These are phyloP conservation scores for Neocrepidodera transversa DNA, from an alignment of 2,888 invertebrate genomes.

Conservation along the genomic window DNA sequence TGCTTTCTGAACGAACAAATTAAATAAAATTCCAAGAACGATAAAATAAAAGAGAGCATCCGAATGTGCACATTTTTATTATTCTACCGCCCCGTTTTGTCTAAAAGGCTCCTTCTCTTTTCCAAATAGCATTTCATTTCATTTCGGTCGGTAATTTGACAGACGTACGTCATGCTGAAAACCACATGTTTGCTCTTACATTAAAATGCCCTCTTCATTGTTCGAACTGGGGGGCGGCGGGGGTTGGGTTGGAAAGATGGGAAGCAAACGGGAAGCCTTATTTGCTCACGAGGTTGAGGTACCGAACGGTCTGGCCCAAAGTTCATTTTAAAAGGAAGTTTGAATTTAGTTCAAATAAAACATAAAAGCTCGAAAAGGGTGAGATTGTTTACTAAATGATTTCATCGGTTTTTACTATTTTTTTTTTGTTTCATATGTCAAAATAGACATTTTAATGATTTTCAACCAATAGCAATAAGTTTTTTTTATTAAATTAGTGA, in stretches of 20 bases:
- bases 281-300: slow-evolving; percentile 24
- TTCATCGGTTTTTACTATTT: no score
- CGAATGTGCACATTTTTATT: slow-evolving; percentile 20
- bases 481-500: no score
- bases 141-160: slow-evolving; percentile 25
- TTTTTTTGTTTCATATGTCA: no score
- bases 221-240: slow-evolving; percentile 15
- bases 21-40: slow-evolving; percentile 24
- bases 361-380: not conserved
- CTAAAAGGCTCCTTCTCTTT: slow-evolving; percentile 25
- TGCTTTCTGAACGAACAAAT: slow-evolving; percentile 6
- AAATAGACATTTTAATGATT: no score
- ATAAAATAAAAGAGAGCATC: slow-evolving; percentile 28
- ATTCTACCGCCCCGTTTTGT: slow-evolving; percentile 23
- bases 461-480: no score
- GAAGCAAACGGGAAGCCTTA: slow-evolving; percentile 21
- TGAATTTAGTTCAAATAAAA: not conserved
- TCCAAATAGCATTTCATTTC: slow-evolving; percentile 30
- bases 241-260: no score
- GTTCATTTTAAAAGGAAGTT: slow-evolving; percentile 23
- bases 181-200: slow-evolving; percentile 39
- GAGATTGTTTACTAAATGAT: slow-evolving; percentile 3
- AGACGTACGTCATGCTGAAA: slow-evolving; percentile 36
- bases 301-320: slow-evolving; percentile 18
- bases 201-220: slow-evolving; percentile 36